A percentile compares a stretch with the other conserved stretches of the same genome.
These are phyloP conservation scores for Numida meleagris DNA, from an alignment of 2,113 vertebrate genomes.

Conservation along the genomic window DNA sequence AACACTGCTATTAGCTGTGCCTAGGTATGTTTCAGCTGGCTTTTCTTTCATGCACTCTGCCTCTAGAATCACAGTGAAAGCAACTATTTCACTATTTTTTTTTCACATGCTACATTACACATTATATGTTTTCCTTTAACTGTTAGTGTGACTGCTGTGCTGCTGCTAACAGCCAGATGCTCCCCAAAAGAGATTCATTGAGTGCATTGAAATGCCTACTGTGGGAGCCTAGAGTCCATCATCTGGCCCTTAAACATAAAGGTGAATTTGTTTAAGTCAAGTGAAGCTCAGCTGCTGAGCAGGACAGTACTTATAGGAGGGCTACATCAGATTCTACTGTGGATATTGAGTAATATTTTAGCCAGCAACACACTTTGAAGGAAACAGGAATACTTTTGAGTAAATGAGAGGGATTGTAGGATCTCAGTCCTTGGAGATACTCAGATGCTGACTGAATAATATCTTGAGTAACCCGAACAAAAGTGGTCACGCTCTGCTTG, in stretches of 20 bases:
- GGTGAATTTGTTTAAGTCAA: background rate
- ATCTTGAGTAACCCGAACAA: background rate
- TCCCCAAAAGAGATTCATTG: background rate
- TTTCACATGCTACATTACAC: background rate
- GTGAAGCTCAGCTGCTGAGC: background rate
- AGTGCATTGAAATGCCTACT: background rate
- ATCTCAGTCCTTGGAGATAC: background rate
- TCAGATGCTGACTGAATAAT: background rate
- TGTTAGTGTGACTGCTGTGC: background rate
- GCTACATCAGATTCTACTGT: background rate
- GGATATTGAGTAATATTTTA: background rate
- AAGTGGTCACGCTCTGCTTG: background rate
- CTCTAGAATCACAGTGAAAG: background rate
- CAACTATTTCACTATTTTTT: background rate
- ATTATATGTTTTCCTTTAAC: background rate
- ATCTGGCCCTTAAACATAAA: background rate
- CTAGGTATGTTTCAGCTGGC: background rate
- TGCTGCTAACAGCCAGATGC: background rate
- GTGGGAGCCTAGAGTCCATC: background rate
- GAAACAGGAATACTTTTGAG: background rate
- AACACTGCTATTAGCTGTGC: background rate
- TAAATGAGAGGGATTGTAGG: background rate
- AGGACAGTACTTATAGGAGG: background rate
- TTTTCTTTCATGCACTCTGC: background rate
- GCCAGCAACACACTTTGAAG: background rate